These are phyloP conservation scores for Lasioglossum vierecki DNA, from an alignment of 2,888 invertebrate genomes.

Conservation along the genomic window DNA sequence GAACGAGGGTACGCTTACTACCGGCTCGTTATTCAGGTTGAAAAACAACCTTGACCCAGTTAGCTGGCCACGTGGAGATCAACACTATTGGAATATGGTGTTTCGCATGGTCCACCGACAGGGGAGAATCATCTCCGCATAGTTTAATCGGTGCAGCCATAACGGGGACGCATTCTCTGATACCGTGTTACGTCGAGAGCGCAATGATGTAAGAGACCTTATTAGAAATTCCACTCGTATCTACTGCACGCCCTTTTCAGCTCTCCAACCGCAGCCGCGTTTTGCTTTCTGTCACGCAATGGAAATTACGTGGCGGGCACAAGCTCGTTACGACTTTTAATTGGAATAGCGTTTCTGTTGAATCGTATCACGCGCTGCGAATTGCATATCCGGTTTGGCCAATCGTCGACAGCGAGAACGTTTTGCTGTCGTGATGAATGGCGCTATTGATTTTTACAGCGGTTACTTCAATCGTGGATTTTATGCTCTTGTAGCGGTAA, in stretches of 20 bases:
- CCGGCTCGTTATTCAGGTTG: slow-evolving; percentile 50
- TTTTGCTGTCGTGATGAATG: background rate
- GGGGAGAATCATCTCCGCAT: slow-evolving; percentile 28
- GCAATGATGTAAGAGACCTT: slow-evolving; percentile 45
- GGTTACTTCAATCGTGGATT: background rate
- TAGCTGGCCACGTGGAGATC: slow-evolving; percentile 38
- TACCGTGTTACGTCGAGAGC: slow-evolving; percentile 8
- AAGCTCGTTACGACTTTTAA: slow-evolving; percentile 15
- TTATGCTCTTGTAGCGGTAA: background rate
- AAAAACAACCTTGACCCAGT: slow-evolving; percentile 74
- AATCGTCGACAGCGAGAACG: background rate
- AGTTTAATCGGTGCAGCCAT: slow-evolving; percentile 26
- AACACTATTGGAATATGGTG: slow-evolving; percentile 43
- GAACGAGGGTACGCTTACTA: slow-evolving; percentile 18
- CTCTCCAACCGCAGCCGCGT: background rate
- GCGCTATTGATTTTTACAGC: background rate
- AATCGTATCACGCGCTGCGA: background rate
- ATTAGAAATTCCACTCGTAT: slow-evolving; percentile 44
- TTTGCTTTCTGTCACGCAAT: slow-evolving; percentile 42
- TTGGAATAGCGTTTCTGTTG: background rate
- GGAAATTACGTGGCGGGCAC: background rate
- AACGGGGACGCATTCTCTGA: slow-evolving; percentile 41
- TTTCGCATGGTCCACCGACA: background rate
- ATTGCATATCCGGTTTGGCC: background rate
- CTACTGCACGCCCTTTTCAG: slow-evolving; percentile 42